A percentile compares a stretch with the other conserved stretches of the same genome.
Evolutionary conservation across 2,888 invertebrate genomes (phyloP).

Genomic region (Thecocarcelia acutangulata): DNA sequence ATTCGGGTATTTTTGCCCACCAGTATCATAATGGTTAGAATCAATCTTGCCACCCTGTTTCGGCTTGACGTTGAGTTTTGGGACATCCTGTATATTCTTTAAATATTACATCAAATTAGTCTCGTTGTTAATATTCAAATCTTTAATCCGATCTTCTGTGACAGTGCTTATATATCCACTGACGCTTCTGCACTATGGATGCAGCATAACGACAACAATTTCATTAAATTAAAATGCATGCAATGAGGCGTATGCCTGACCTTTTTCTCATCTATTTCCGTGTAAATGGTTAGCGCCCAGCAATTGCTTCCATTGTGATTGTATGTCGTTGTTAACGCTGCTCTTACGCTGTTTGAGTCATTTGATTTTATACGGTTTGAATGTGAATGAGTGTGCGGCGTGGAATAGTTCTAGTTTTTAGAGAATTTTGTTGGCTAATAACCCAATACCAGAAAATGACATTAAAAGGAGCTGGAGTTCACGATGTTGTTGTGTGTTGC

Average conservation of each 20-base stretch:
- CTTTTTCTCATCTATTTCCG: constrained; percentile 73
- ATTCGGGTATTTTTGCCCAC: too few species aligned
- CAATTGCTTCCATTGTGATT: constrained; percentile 26
- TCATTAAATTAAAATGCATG: constrained; percentile 67
- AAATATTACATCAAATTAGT: too few species aligned
- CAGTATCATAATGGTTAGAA: too few species aligned
- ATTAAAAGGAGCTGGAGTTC: constrained; percentile 32
- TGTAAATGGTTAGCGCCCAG: constrained; percentile 71
- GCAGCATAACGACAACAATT: neutral
- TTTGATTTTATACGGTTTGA: neutral
- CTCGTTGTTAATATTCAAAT: too few species aligned
- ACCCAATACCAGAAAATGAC: constrained; percentile 46
- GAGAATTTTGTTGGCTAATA: constrained; percentile 39
- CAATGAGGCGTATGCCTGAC: constrained; percentile 77
- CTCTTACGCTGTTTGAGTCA: constrained; percentile 22
- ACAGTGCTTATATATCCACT: too few species aligned
- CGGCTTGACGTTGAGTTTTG: too few species aligned
- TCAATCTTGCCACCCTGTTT: too few species aligned
- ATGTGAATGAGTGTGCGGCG: neutral
- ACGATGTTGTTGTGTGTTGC: neutral
- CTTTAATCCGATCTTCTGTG: too few species aligned
- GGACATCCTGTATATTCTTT: too few species aligned
- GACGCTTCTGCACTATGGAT: neutral
- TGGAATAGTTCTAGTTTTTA: neutral
- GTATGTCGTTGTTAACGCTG: neutral